Evolutionary conservation across 1,140 invertebrate genomes (phyloP).

Genomic region (Brachionus asplanchnoidis): DNA sequence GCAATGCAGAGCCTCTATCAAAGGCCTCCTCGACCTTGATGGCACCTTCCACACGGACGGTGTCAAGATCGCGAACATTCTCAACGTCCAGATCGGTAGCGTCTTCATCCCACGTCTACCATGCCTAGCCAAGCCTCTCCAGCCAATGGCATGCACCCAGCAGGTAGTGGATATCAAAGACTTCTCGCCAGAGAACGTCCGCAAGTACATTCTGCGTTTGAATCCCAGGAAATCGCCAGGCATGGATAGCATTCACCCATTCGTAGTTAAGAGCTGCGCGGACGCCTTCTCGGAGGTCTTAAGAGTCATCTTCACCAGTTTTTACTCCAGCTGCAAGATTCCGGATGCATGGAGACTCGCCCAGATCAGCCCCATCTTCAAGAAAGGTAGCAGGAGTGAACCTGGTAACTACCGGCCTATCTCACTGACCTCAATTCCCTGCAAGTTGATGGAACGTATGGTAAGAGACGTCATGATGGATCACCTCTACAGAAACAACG

Average conservation of each 20-base stretch:
- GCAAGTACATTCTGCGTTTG: background rate
- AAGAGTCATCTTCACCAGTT: background rate
- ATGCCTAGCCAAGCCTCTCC: background rate
- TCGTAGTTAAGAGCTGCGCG: background rate
- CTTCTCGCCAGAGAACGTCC: background rate
- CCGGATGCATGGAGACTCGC: background rate
- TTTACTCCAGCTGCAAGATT: background rate
- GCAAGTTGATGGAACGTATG: constrained; percentile 5
- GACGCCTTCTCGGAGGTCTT: background rate
- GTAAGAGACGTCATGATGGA: background rate
- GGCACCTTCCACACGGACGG: background rate
- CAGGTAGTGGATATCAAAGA: background rate
- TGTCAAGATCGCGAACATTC: background rate
- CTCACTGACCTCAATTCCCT: background rate
- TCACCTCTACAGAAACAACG: background rate
- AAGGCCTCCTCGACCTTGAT: no score
- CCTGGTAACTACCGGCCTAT: constrained; percentile 6
- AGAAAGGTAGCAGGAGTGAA: background rate
- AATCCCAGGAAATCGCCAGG: background rate
- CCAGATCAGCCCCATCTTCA: background rate
- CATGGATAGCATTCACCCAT: background rate
- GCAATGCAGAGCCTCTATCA: background rate
- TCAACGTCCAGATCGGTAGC: background rate
- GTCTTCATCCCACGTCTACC: background rate
- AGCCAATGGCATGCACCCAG: background rate